These are phyloP conservation scores for Daktulosphaira vitifoliae DNA, from an alignment of 1,140 invertebrate species.

Conservation along the genomic window DNA sequence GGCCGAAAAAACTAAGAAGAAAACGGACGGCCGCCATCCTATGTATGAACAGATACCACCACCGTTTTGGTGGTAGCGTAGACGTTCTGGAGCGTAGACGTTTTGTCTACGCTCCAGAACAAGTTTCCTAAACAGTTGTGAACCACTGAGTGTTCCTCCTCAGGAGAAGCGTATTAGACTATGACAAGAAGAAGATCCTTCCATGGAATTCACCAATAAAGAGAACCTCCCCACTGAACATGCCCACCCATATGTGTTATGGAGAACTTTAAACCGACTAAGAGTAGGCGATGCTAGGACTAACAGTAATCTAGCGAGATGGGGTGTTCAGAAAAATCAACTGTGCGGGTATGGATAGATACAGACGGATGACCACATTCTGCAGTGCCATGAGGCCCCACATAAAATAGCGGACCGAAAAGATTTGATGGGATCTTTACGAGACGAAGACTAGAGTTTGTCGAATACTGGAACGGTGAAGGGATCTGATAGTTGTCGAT, in stretches of 20 bases:
- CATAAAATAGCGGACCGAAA: not conserved
- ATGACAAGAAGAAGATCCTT: conserved; percentile 6
- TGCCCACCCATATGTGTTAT: conserved; percentile 4
- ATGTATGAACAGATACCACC: conserved; percentile 9
- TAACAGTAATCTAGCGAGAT: not conserved
- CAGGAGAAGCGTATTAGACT: conserved; percentile 6
- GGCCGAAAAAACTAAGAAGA: conserved; percentile 3
- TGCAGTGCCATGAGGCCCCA: not conserved
- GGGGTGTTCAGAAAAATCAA: not conserved
- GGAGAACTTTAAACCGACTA: conserved; percentile 23
- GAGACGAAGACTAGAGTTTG: not conserved
- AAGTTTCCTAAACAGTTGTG: not conserved
- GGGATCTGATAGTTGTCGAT: no score
- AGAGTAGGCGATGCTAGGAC: not conserved
- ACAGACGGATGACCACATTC: not conserved
- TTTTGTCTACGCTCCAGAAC: not conserved
- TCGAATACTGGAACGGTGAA: not conserved
- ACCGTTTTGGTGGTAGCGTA: no score
- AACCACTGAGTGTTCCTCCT: conserved; percentile 9
- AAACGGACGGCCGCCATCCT: conserved; percentile 9
- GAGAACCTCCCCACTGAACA: conserved; percentile 5
- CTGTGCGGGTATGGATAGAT: not conserved
- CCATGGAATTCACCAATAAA: not conserved
- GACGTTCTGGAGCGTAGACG: no score
- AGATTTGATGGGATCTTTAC: not conserved